phyloP scores from a whole-genome alignment of 2,797 vertebrate genomes.

The Glyptemys insculpta region DNA sequence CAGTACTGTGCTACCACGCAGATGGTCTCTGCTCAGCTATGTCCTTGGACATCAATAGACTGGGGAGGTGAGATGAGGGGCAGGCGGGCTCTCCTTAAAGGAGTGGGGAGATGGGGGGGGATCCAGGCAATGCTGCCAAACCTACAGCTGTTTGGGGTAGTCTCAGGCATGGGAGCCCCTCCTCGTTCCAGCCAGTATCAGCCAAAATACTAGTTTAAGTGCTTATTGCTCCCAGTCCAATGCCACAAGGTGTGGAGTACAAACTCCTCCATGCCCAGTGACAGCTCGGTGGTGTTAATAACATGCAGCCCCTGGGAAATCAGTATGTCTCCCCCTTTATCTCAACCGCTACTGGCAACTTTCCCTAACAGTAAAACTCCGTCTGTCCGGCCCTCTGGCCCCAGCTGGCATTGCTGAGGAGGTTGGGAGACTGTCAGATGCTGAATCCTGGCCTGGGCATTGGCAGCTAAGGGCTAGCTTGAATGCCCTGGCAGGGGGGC shows the following conservation, averaged over 20 bases:
- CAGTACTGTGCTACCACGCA: neutral
- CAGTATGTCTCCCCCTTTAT: neutral
- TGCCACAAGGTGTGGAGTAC: neutral
- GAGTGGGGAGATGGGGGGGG: neutral
- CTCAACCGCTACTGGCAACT: neutral
- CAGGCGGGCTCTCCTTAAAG: neutral
- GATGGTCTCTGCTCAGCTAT: neutral
- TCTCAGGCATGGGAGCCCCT: neutral
- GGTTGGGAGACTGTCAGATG: neutral
- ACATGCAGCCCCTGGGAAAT: neutral
- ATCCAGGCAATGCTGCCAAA: neutral
- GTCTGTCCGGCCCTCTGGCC: neutral
- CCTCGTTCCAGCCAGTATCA: neutral
- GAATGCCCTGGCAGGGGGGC: neutral
- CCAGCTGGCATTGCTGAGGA: neutral
- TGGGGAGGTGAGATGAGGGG: neutral
- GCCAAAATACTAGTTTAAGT: neutral
- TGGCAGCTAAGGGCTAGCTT: no score
- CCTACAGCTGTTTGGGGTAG: neutral
- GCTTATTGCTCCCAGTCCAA: neutral
- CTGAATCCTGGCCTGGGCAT: neutral
- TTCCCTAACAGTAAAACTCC: neutral
- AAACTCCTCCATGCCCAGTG: neutral
- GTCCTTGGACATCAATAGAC: neutral
- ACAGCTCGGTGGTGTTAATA: neutral